Percentiles rank a stretch among this genome's conserved stretches.
phyloP scores from a whole-genome alignment of 2,888 invertebrate species.

The Coelopa pilipes region DNA sequence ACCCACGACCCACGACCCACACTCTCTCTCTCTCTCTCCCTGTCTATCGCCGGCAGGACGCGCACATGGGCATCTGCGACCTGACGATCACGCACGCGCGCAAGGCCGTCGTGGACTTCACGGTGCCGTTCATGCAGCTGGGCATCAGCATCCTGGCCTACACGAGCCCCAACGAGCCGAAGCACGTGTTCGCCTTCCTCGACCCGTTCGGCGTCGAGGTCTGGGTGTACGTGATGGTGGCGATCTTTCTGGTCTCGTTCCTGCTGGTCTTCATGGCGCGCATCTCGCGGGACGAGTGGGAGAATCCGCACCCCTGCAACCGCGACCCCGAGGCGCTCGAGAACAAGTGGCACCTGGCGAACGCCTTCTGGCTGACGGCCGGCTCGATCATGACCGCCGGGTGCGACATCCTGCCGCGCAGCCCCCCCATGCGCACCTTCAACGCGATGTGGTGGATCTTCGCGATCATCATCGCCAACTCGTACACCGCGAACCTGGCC shows the following conservation, averaged over 20 bases:
- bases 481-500: conserved; percentile 93
- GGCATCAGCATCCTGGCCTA: conserved; percentile 91
- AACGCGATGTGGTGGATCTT: conserved; percentile 87
- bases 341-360: conserved; percentile 87
- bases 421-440: conserved; percentile 81
- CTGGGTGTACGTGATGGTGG: conserved; percentile 91
- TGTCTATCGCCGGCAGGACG: conserved; percentile 74
- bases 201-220: conserved; percentile 86
- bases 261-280: conserved; percentile 84
- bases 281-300: conserved; percentile 90
- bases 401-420: conserved; percentile 91
- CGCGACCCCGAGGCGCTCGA: conserved; percentile 86
- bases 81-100: conserved; percentile 94
- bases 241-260: conserved; percentile 84
- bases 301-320: conserved; percentile 92
- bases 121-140: conserved; percentile 97
- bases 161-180: conserved; percentile 76
- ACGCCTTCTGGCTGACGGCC: conserved; percentile 94
- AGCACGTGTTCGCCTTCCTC: conserved; percentile 87
- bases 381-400: conserved; percentile 95
- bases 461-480: conserved; percentile 82
- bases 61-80: conserved; percentile 95
- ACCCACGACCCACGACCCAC: not conserved
- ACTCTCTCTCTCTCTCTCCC: not conserved
- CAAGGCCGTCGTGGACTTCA: conserved; percentile 89